These are phyloP conservation scores for Actinia equina DNA, from an alignment of 64 coral and sea anemone species.

Conservation along the genomic window DNA sequence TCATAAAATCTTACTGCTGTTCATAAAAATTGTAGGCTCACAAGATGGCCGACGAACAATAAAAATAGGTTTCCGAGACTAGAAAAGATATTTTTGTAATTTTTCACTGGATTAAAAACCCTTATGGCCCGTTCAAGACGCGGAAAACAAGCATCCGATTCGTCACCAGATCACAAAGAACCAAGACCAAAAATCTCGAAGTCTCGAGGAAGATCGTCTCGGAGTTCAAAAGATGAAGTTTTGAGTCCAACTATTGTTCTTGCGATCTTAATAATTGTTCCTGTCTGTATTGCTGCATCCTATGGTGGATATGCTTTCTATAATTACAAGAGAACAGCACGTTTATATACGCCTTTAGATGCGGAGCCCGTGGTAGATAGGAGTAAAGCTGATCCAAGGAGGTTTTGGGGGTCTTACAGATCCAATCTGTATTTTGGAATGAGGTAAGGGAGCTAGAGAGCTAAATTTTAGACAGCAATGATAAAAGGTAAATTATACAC, in stretches of 20 bases:
- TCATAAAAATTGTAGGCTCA: neutral
- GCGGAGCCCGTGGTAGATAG: slow-evolving; percentile 65
- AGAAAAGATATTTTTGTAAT: neutral
- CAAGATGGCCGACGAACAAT: slow-evolving; percentile 4
- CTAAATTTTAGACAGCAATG: too few relatives aligned
- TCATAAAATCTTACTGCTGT: neutral
- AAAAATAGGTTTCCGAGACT: neutral
- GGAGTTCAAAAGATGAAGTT: slow-evolving; percentile 1
- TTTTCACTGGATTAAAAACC: neutral
- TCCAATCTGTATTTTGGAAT: slow-evolving; percentile 96
- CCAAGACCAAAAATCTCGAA: slow-evolving; percentile 31
- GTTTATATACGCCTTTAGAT: slow-evolving; percentile 71
- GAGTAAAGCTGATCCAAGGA: slow-evolving; percentile 50
- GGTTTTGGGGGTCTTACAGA: slow-evolving; percentile 93
- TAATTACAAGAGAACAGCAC: slow-evolving; percentile 52
- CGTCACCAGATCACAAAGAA: slow-evolving; percentile 24
- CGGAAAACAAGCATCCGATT: slow-evolving; percentile 23
- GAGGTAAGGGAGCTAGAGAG: slow-evolving; percentile 27
- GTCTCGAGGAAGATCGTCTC: neutral
- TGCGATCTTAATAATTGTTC: slow-evolving; percentile 28
- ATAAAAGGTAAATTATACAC: too few relatives aligned
- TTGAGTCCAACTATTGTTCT: neutral
- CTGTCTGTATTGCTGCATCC: slow-evolving; percentile 11
- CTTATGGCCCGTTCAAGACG: slow-evolving; percentile 20
- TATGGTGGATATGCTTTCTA: slow-evolving; percentile 54